Percentiles rank a stretch among this genome's conserved stretches.
Conservation (phyloP, 1,140 invertebrate genomes). For the Bombus cullumanus region DNA sequence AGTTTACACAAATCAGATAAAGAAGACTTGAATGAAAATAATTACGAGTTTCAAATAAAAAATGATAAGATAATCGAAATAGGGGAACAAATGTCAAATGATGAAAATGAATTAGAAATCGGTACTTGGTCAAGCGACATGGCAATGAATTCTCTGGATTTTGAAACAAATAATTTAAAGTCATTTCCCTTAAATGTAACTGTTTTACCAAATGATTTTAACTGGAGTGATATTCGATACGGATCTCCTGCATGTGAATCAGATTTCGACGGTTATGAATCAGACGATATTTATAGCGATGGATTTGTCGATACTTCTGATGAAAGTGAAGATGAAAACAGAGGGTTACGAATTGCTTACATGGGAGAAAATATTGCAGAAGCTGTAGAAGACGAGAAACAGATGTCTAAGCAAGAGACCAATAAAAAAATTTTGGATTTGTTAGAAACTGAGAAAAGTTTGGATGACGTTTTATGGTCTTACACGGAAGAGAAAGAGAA, state of each 20-base stretch:
- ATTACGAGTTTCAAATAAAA: conserved; percentile 54
- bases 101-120: conserved; percentile 88
- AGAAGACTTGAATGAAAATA: conserved; percentile 9
- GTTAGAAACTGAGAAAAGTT: conserved; percentile 74
- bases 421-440: conserved; percentile 77
- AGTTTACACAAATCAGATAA: background rate
- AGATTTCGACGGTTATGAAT: conserved; percentile 80
- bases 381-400: conserved; percentile 88
- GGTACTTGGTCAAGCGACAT: conserved; percentile 97
- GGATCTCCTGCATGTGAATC: conserved; percentile 78
- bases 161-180: conserved; percentile 62
- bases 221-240: conserved; percentile 75
- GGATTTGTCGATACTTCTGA: conserved; percentile 76
- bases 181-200: conserved; percentile 71
- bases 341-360: conserved; percentile 89
- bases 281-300: conserved; percentile 79
- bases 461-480: conserved; percentile 71
- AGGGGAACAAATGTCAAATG: conserved; percentile 62
- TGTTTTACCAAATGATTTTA: conserved; percentile 69
- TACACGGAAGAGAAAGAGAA: conserved; percentile 63
- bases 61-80: conserved; percentile 49
- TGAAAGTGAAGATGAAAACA: conserved; percentile 76
- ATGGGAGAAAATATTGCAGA: conserved; percentile 92
- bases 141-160: conserved; percentile 82
- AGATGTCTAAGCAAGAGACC: conserved; percentile 76